phyloP scores from a whole-genome alignment of 2,888 invertebrate species.

The Mylabris sibirica region DNA sequence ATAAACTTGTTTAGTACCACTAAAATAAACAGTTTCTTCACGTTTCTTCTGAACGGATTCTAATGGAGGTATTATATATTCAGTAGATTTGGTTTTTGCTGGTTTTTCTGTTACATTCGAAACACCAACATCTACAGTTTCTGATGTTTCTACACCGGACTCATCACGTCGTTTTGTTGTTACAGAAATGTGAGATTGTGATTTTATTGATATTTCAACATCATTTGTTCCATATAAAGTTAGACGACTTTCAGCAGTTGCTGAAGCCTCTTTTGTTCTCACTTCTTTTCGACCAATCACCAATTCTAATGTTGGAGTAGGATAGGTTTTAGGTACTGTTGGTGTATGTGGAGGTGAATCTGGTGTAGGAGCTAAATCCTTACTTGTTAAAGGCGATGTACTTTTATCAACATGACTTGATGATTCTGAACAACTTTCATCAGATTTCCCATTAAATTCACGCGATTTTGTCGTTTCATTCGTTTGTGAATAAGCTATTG shows the following conservation, averaged over 20 bases:
- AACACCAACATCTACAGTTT: slow-evolving; percentile 62
- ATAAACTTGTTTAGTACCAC: slow-evolving; percentile 63
- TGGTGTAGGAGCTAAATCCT: slow-evolving; percentile 52
- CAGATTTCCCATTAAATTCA: slow-evolving; percentile 38
- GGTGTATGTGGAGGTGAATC: slow-evolving; percentile 40
- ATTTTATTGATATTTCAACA: slow-evolving; percentile 65
- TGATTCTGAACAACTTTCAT: slow-evolving; percentile 13
- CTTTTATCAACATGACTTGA: slow-evolving; percentile 52
- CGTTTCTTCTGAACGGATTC: slow-evolving; percentile 57
- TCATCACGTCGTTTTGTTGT: slow-evolving; percentile 59
- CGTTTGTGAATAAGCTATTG: slow-evolving; percentile 41
- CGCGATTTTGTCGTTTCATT: slow-evolving; percentile 21
- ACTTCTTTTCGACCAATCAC: slow-evolving; percentile 66
- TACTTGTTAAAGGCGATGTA: slow-evolving; percentile 59
- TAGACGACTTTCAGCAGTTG: slow-evolving; percentile 64
- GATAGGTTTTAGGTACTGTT: slow-evolving; percentile 29
- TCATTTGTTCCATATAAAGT: slow-evolving; percentile 65
- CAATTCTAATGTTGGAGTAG: slow-evolving; percentile 60
- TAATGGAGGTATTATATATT: slow-evolving; percentile 58
- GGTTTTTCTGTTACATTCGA: slow-evolving; percentile 60
- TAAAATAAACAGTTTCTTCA: slow-evolving; percentile 64
- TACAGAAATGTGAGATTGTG: slow-evolving; percentile 65
- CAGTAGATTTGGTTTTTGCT: slow-evolving; percentile 45
- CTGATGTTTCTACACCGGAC: slow-evolving; percentile 61
- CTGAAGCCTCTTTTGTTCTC: slow-evolving; percentile 63